Evolutionary conservation across 2,888 invertebrate genomes (phyloP).

Genomic region (Scaptomyza reducta): DNA sequence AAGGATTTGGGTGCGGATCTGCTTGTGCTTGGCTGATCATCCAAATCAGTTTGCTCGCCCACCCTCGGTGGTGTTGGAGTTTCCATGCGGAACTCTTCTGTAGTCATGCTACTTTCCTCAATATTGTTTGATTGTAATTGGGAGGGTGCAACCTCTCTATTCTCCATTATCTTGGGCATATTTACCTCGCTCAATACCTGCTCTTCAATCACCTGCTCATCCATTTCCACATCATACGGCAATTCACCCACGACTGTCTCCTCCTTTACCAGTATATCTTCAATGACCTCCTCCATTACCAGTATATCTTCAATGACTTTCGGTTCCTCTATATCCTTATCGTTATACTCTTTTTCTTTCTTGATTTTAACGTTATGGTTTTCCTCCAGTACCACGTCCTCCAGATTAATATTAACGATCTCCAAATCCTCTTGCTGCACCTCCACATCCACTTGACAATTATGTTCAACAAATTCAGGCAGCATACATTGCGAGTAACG

Average conservation of each 20-base stretch:
- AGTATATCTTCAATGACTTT: too few relatives aligned
- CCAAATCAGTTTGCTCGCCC: neutral
- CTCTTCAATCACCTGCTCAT: too few relatives aligned
- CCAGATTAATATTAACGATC: neutral
- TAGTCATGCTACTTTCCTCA: neutral
- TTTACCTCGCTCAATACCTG: neutral
- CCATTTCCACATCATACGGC: too few relatives aligned
- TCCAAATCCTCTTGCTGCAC: neutral
- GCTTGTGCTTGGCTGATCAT: conserved; percentile 43
- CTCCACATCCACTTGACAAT: neutral
- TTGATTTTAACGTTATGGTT: neutral
- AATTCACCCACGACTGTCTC: too few relatives aligned
- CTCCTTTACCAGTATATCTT: neutral
- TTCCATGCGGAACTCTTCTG: conserved; percentile 26
- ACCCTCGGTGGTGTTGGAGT: conserved; percentile 1
- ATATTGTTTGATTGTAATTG: neutral
- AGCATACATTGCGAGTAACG: conserved; percentile 11
- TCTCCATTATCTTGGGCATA: neutral
- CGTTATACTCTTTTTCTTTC: too few relatives aligned
- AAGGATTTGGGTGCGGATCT: conserved; percentile 20
- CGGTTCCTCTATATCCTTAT: too few relatives aligned
- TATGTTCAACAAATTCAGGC: neutral
- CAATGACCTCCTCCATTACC: neutral
- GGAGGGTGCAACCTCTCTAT: neutral
- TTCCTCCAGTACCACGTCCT: neutral